Percentiles rank a stretch among this genome's conserved stretches.
Conservation (phyloP, 2,797 vertebrate genomes). For the Rhincodon typus region DNA sequence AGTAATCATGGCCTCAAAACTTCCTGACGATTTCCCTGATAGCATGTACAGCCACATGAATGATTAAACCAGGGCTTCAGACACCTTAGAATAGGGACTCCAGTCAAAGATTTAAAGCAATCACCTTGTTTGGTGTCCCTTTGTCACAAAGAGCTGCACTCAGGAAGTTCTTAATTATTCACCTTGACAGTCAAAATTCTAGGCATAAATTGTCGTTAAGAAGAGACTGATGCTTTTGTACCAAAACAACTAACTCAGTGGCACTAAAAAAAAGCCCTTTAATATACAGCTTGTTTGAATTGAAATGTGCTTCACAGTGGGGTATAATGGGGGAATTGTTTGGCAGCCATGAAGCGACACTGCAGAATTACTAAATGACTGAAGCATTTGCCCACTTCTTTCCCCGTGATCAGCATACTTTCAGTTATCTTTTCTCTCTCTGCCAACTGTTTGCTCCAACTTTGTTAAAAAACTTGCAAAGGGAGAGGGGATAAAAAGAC, state of each 20-base stretch:
- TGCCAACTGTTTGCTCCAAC: neutral
- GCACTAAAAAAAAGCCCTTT: neutral
- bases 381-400: neutral
- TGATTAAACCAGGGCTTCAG: neutral
- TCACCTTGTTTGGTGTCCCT: neutral
- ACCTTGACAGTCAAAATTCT: neutral
- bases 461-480: neutral
- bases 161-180: constrained; percentile 3
- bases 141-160: neutral
- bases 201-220: neutral
- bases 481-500: neutral
- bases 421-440: neutral
- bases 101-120: neutral
- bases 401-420: constrained; percentile 6
- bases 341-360: neutral
- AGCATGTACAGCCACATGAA: neutral
- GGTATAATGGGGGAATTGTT: neutral
- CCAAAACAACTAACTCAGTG: neutral
- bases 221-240: neutral
- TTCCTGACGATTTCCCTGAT: neutral
- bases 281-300: neutral
- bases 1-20: neutral
- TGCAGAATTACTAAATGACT: neutral
- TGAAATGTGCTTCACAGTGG: neutral
- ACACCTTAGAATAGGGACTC: neutral